Evolutionary conservation across 2,797 vertebrate genomes (phyloP), one percentile per base, ranked within the genome.

Genomic region (Anguilla obscura): DNA sequence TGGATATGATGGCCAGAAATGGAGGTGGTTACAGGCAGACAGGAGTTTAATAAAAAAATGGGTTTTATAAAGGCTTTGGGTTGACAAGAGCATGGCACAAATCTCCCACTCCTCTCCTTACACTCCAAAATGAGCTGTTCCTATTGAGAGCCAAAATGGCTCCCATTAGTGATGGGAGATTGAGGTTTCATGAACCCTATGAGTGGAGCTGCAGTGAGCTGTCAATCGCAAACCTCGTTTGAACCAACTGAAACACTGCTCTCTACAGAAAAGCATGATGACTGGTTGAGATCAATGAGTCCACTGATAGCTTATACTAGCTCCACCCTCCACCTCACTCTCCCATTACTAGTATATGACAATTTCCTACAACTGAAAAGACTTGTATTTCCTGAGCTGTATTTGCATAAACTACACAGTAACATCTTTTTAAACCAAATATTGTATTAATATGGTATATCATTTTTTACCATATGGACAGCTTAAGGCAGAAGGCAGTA

Each of bases 341-440:
- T 27, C n/a, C 63, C 63, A 66, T n/a, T n/a, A 66, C 63, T 66
- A n/a, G 14, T 2, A 3, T 40, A 56, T 18, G 54, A 90, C 10
- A 86, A 79, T 71, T 12, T 50, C 8, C 63, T 80, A 87, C 85
- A 91, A 91, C 71, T 87, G n/a, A 91, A 91, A 87, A 90, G 91
- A 91, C 91, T 90, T 89, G 91, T 91, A 93, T 93, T 91, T 95
- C 95, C 96, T 95, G 95, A 96, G 94, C 93, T 92, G 93, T 90
- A 90, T 93, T 92, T 94, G 91, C 92, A 93, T 92, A 92, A 90
- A 92, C 92, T 92, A 92, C 90, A 92, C 93, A 94, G 90, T 92
- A 92, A 91, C 92, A 52, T 89, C 52, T 91, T 87, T 91, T 80
- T n/a, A n/a, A 66, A 66, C 87, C 89, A 88, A 88, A 40, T 74